Base-by-base conservation (phyloP, 2,888 invertebrate genomes). In the Micropterix aruncella region DNA sequence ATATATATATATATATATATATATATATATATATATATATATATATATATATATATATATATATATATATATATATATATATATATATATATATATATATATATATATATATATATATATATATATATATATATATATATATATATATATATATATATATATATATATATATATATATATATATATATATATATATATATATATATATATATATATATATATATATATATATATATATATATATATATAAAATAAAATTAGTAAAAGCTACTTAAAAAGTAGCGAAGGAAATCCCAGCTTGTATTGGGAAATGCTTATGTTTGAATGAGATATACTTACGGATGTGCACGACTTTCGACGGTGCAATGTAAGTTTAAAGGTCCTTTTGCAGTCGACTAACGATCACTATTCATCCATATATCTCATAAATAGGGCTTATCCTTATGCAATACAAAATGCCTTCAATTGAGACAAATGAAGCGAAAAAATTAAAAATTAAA, bases 241-340 rank as follows among this genome's bases (percentile, higher is more conserved):
- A n/a, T 39, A 16, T 16, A 39, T 15, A 39, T 39, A 39, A 39
- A 39, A 39, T 39, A n/a, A n/a, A n/a, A n/a, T n/a, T n/a, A n/a
- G n/a, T n/a, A n/a, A n/a, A n/a, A n/a, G n/a, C n/a, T n/a, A n/a
- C n/a, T n/a, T n/a, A n/a, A n/a, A n/a, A n/a, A n/a, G n/a, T n/a
- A n/a, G n/a, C n/a, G n/a, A n/a, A n/a, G n/a, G n/a, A n/a, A n/a
- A n/a, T n/a, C n/a, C n/a, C n/a, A n/a, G n/a, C n/a, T n/a, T n/a
- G n/a, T n/a, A n/a, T n/a, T n/a, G n/a, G n/a, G n/a, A n/a, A n/a
- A n/a, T n/a, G n/a, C n/a, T n/a, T n/a, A n/a, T n/a, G n/a, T n/a
- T n/a, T n/a, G n/a, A n/a, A n/a, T n/a, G n/a, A n/a, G n/a, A n/a
- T n/a, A n/a, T n/a, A n/a, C n/a, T n/a, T n/a, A n/a, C n/a, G n/a